Percentiles rank a stretch among this genome's conserved stretches.
phyloP scores from a whole-genome alignment of 2,888 invertebrate genomes.

The Pandemis cinnamomeana region DNA sequence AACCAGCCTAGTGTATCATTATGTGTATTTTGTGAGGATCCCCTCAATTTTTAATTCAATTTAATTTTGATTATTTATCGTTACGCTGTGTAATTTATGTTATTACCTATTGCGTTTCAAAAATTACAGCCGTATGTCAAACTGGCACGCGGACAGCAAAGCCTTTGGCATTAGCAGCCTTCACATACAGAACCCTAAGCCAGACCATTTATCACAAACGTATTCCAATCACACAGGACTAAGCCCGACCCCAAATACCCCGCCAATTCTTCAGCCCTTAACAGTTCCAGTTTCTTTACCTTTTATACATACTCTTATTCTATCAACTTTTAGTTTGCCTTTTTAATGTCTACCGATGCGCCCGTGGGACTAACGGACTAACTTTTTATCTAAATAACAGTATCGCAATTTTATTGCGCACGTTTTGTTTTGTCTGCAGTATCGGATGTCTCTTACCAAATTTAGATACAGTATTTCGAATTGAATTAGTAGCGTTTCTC shows the following conservation, averaged over 20 bases:
- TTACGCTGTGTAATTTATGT: no score
- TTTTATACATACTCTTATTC: conserved; percentile 28
- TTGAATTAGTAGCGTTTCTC: conserved; percentile 34
- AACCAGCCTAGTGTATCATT: no score
- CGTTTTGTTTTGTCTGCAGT: conserved; percentile 41
- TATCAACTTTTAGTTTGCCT: conserved; percentile 20
- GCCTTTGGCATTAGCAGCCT: no score
- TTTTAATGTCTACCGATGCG: conserved; percentile 48
- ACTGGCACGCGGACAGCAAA: no score
- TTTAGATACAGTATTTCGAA: conserved; percentile 38
- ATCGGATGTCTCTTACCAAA: conserved; percentile 32
- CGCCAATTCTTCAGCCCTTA: conserved; percentile 41
- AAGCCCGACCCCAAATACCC: conserved; percentile 30
- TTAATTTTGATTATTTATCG: no score
- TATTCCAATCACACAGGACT: conserved; percentile 37
- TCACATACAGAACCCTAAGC: not conserved
- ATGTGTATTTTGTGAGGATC: no score
- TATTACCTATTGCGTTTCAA: no score
- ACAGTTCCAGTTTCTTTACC: conserved; percentile 38
- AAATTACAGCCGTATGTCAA: no score
- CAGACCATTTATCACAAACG: conserved; percentile 30
- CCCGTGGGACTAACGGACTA: conserved; percentile 63
- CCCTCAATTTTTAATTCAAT: no score
- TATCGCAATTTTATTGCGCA: conserved; percentile 59
- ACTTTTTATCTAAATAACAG: conserved; percentile 64